phyloP scores from a whole-genome alignment of 2,888 invertebrate genomes.

The Apotomis turbidana region DNA sequence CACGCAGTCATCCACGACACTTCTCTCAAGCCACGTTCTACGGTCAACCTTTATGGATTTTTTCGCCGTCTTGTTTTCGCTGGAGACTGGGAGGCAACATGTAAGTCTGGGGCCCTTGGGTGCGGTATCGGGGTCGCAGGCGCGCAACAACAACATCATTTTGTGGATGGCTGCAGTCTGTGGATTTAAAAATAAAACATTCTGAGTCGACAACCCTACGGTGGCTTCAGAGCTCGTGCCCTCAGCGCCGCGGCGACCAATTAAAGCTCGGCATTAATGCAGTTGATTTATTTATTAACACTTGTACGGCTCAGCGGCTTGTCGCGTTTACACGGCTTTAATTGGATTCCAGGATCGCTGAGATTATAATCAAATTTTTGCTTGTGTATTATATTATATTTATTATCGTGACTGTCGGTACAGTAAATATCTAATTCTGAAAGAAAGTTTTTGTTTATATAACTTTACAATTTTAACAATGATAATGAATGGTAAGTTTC shows the following conservation, averaged over 20 bases:
- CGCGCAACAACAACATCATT: too few relatives aligned
- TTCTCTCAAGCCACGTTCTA: too few relatives aligned
- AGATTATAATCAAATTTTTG: conserved; percentile 12
- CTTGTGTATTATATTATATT: neutral
- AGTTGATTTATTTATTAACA: conserved; percentile 30
- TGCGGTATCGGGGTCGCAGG: too few relatives aligned
- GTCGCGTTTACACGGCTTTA: conserved; percentile 20
- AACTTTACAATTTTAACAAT: too few relatives aligned
- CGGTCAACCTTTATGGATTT: too few relatives aligned
- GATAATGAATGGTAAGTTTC: too few relatives aligned
- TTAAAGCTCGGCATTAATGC: conserved; percentile 24
- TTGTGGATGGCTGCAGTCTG: too few relatives aligned
- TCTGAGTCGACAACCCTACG: neutral
- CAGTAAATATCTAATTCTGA: neutral
- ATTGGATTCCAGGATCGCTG: conserved; percentile 24
- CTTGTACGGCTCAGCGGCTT: conserved; percentile 15
- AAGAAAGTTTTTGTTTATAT: neutral
- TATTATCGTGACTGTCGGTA: neutral
- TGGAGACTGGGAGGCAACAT: too few relatives aligned
- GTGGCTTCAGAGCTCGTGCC: neutral
- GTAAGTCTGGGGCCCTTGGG: too few relatives aligned
- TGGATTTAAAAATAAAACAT: too few relatives aligned
- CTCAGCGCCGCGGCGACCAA: conserved; percentile 10
- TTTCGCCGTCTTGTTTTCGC: too few relatives aligned
- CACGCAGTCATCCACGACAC: too few relatives aligned